These are phyloP conservation scores for Aramus guarauna DNA, from an alignment of 2,113 vertebrate genomes.

Conservation along the genomic window DNA sequence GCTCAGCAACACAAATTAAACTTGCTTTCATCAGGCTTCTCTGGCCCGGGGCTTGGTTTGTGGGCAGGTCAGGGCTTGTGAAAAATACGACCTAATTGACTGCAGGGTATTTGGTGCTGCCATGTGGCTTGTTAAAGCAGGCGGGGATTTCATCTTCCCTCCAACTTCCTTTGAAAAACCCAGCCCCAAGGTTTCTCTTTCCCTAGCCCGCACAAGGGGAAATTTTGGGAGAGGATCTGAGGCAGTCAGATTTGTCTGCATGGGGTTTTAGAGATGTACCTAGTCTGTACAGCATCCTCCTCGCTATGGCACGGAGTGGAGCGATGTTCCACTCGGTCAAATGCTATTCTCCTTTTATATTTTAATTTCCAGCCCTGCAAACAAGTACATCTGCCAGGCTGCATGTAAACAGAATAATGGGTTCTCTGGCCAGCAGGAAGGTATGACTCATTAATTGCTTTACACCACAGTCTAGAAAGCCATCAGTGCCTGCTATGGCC, in stretches of 20 bases:
- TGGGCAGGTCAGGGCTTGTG: neutral
- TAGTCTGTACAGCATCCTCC: neutral
- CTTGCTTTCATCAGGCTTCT: neutral
- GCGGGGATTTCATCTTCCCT: neutral
- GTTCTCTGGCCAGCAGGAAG: slow-evolving; percentile 44
- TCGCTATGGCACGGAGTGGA: rapidly evolving
- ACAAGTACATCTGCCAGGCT: slow-evolving; percentile 56
- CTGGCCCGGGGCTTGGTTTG: neutral
- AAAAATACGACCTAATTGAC: neutral
- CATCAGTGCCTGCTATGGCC: neutral
- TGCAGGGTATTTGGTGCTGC: neutral
- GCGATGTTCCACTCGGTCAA: neutral
- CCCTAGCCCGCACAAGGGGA: neutral
- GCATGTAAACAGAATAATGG: slow-evolving; percentile 15
- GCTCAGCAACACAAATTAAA: neutral
- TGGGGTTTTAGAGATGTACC: neutral
- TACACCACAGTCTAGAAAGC: slow-evolving; percentile 25
- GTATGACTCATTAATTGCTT: slow-evolving; percentile 59
- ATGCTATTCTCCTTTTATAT: neutral
- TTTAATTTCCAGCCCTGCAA: slow-evolving; percentile 57
- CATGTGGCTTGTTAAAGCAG: neutral
- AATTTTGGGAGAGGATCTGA: neutral
- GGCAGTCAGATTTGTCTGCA: neutral
- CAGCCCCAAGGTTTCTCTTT: slow-evolving; percentile 15
- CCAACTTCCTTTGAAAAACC: neutral